Evolutionary conservation across 2,797 vertebrate genomes (phyloP).

Genomic region (Psittacula echo): DNA sequence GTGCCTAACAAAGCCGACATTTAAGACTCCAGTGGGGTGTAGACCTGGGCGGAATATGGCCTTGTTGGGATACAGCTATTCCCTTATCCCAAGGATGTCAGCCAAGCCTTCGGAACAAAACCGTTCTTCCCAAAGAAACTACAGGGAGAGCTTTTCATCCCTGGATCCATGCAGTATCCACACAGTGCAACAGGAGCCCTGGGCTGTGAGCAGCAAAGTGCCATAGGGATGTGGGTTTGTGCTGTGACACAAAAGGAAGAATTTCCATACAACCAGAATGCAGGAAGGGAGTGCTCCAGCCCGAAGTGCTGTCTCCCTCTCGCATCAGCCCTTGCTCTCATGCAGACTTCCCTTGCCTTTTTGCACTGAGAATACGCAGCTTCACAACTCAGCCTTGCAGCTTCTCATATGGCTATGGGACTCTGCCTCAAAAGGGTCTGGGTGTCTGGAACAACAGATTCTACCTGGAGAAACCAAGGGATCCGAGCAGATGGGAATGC

Average conservation of each 20-base stretch:
- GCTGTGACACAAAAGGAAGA: neutral
- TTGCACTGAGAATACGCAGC: neutral
- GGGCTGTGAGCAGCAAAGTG: neutral
- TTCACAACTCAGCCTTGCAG: neutral
- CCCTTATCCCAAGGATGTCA: neutral
- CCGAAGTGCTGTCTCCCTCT: neutral
- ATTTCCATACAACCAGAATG: neutral
- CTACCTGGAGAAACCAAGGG: neutral
- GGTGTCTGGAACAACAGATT: neutral
- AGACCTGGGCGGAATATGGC: neutral
- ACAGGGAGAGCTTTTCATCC: neutral
- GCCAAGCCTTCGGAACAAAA: neutral
- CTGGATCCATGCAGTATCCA: neutral
- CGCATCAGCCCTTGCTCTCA: neutral
- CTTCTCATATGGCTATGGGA: neutral
- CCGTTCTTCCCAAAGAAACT: neutral
- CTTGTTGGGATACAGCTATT: neutral
- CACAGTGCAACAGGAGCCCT: neutral
- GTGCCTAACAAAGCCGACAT: neutral
- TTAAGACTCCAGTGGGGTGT: neutral
- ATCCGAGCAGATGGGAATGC: neutral
- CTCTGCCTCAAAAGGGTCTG: neutral
- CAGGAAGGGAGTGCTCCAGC: neutral
- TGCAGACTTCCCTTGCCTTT: neutral
- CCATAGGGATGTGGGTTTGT: neutral